Evolutionary conservation across 2,888 invertebrate species (phyloP).

Genomic region (Heliconius cydno): DNA sequence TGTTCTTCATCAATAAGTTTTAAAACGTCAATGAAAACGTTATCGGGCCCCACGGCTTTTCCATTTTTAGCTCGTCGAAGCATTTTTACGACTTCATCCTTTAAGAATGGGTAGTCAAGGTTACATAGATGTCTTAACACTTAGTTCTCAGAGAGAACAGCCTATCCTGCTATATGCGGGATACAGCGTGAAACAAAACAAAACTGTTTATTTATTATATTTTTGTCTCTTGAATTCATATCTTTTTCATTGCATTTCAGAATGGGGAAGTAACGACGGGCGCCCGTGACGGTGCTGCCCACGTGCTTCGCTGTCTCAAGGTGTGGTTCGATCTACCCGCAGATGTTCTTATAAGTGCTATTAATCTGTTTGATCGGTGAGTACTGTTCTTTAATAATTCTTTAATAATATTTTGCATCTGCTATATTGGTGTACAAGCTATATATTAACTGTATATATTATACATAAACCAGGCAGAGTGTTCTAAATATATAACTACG

Average conservation of each 20-base stretch:
- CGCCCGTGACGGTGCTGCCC: conserved; percentile 91
- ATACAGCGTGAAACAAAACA: neutral
- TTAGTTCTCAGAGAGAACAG: neutral
- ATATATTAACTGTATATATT: too few relatives aligned
- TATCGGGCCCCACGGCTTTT: too few relatives aligned
- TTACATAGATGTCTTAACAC: neutral
- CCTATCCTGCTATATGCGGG: neutral
- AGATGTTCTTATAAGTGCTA: conserved; percentile 89
- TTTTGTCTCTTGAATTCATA: neutral
- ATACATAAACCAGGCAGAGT: too few relatives aligned
- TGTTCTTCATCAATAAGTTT: too few relatives aligned
- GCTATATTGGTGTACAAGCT: too few relatives aligned
- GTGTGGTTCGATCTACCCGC: conserved; percentile 93
- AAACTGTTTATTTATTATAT: neutral
- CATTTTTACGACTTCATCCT: too few relatives aligned
- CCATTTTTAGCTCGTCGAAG: too few relatives aligned
- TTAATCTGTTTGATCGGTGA: conserved; percentile 89
- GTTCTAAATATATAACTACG: too few relatives aligned
- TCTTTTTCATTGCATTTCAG: conserved; percentile 58
- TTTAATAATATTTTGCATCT: too few relatives aligned
- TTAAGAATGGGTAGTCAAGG: too few relatives aligned
- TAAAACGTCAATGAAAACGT: too few relatives aligned
- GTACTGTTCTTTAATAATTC: conserved; percentile 31
- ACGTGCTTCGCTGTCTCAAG: conserved; percentile 91
- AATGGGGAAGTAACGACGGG: conserved; percentile 89